Conservation (phyloP, 2,797 vertebrate genomes). For the Sphaeramia orbicularis region DNA sequence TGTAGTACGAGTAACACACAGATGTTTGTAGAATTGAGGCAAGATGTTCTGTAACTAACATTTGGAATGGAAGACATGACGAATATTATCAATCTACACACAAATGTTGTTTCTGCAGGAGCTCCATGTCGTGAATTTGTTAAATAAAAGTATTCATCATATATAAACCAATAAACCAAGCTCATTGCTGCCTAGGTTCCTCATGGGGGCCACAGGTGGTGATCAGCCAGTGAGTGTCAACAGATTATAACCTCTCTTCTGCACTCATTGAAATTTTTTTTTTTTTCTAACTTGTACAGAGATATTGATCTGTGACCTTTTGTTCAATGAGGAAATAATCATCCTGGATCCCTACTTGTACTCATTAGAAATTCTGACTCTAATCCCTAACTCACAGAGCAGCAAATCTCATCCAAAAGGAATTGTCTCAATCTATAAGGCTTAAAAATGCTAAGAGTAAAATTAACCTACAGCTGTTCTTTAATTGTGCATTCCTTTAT, state of each 20-base stretch:
- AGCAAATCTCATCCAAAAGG: conserved; percentile 49
- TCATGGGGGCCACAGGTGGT: conserved; percentile 26
- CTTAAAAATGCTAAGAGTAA: conserved; percentile 14
- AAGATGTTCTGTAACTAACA: no score
- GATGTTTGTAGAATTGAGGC: no score
- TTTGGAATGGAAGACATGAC: no score
- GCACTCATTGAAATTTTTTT: conserved; percentile 23
- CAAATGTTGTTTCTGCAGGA: neutral
- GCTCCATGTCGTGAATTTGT: neutral
- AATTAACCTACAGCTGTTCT: neutral
- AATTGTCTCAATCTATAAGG: conserved; percentile 28
- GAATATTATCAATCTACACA: no score
- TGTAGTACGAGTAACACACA: no score
- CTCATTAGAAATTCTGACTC: conserved; percentile 64
- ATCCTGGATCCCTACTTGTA: conserved; percentile 52
- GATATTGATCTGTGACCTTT: conserved; percentile 75
- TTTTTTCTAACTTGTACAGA: conserved; percentile 34
- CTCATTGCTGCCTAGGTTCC: neutral
- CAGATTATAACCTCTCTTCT: conserved; percentile 38
- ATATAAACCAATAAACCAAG: conserved; percentile 1
- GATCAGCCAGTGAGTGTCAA: conserved; percentile 31
- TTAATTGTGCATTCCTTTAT: no score
- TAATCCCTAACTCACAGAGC: conserved; percentile 68
- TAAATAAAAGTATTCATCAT: neutral
- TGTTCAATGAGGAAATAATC: conserved; percentile 64